Evolutionary conservation across 2,888 invertebrate species (phyloP), one percentile per base, ranked within the genome.

Genomic region (Leucania comma): DNA sequence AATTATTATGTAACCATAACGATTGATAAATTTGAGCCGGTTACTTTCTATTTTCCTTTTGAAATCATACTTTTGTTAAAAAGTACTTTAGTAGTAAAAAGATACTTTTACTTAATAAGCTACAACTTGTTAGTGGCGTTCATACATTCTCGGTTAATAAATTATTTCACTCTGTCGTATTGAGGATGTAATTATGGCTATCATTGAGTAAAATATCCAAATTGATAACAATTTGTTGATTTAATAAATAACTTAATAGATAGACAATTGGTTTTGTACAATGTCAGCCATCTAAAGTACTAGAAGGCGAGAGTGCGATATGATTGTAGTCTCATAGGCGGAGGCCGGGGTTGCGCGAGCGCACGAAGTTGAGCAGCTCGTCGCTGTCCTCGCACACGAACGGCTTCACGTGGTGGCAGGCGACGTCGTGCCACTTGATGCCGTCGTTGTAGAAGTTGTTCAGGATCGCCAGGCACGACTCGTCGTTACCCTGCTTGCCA

Each of bases 401-500:
- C 35, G 98, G 98, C 94, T 98, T 98, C 83, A 98, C 96, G 93
- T 98, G 98, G 92, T 98, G 98, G 91, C 98, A 98, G 83, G 98
- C 98, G 48, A 98, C 98, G 90, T 98, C 98, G 96, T 98, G 98
- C 98, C 98, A 98, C 93, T 98, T 98, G 89, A 98, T 96, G 78
- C 98, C 98, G 90, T 98, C 98, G 90, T 98, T 98, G 96, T 98
- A 98, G 97, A 98, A 98, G 94, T 98, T 98, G 96, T 98, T 98
- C 90, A 98, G 95, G 86, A 98, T 98, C 68, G 98, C 98, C 88
- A 98, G 92, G 91, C 98, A 98, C 54, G 98, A 98, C 95, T 98
- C 98, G 91, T 98, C 98, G 90, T 98, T 98, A 83, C 98, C 98
- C 98, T 98, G 93, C 22, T 71, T 50, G 32, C 73, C 24, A 74